These are phyloP conservation scores for Cylloceria caligata DNA, from an alignment of 2,888 invertebrate species.

Conservation along the genomic window DNA sequence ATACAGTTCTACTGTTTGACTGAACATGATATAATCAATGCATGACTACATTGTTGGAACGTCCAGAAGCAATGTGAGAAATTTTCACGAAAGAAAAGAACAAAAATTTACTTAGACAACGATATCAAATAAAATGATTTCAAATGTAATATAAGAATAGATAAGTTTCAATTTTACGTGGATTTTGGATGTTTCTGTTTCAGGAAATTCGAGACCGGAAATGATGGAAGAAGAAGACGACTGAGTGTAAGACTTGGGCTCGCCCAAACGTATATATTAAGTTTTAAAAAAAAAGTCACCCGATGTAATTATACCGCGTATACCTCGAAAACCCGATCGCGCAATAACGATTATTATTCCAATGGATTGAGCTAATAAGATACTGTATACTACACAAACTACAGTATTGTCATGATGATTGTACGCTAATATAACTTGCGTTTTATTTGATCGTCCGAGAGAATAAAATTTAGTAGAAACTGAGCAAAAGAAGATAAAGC, in stretches of 20 bases:
- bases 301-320: slow-evolving; percentile 62
- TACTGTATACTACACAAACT: slow-evolving; percentile 78
- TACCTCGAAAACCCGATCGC: slow-evolving; percentile 18
- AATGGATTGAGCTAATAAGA: slow-evolving; percentile 78
- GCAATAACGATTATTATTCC: slow-evolving; percentile 45
- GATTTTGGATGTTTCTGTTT: slow-evolving; percentile 54
- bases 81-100: neutral
- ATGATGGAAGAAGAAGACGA: slow-evolving; percentile 83
- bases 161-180: slow-evolving; percentile 24
- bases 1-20: neutral
- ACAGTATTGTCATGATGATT: slow-evolving; percentile 59
- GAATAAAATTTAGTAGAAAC: slow-evolving; percentile 65
- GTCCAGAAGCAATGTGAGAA: neutral
- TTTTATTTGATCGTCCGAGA: slow-evolving; percentile 32
- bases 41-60: neutral
- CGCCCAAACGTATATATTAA: slow-evolving; percentile 58
- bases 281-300: slow-evolving; percentile 40
- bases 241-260: slow-evolving; percentile 69
- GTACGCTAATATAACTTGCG: slow-evolving; percentile 27
- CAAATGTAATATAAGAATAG: neutral
- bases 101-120: neutral
- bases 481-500: slow-evolving; percentile 62
- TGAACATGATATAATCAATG: neutral
- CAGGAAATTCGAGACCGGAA: slow-evolving; percentile 76
- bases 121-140: neutral